Evolutionary conservation across 23 tunicate species (phyloP), one percentile per base, ranked within the genome.

Genomic region (Clavelina lepadiformis): DNA sequence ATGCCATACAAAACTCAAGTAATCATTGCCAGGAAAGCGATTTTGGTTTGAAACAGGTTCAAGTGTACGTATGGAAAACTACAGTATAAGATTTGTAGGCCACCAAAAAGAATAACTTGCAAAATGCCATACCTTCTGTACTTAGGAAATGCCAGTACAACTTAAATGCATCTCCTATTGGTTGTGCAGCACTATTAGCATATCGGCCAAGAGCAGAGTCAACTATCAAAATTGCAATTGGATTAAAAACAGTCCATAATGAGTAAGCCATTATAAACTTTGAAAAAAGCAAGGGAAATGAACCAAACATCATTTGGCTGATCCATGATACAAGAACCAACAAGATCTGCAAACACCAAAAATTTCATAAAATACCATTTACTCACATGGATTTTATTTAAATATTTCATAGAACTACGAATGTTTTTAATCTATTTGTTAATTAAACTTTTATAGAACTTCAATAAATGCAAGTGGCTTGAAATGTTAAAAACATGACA

Each of bases 91-190:
- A n/a, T n/a, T n/a, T n/a, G n/a, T n/a, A n/a, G n/a, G n/a, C n/a
- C n/a, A n/a, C n/a, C n/a, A n/a, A n/a, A n/a, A n/a, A n/a, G n/a
- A n/a, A n/a, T n/a, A n/a, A n/a, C n/a, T n/a, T n/a, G n/a, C n/a
- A n/a, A n/a, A n/a, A n/a, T n/a, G 37, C n/a, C 26, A 11, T 34
- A 73, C 89, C 97, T 75, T 89, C 86, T 20, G 77, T 74, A 2
- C 83, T 53, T 2, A 67, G 35, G 60, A 91, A 91, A 47, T 91
- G 98, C 92, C 92, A 91, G 78, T 91, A 91, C 1, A 91, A 66
- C 29, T 91, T 91, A 76, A 73, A 91, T 1, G 98, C 92, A 63
- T 91, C 98, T 4, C 98, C 98, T 21, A 91, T 91, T 4, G 98
- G 98, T 11, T 82, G 85, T 0, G 86, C 44, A 21, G 91, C 74